phyloP scores from a whole-genome alignment of 1,140 invertebrate genomes.

The Papilio polyxenes region DNA sequence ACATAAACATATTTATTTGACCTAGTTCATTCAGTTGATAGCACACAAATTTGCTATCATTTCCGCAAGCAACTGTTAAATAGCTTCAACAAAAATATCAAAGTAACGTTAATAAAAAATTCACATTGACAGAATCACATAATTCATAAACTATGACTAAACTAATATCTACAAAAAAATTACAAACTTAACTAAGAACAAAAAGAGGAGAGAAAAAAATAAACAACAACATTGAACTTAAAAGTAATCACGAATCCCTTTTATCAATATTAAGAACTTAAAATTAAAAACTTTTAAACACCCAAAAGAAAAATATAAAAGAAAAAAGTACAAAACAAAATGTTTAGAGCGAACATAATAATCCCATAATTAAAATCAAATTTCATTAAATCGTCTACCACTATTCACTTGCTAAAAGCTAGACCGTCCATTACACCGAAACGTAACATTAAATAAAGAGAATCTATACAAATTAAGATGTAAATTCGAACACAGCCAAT shows the following conservation, averaged over 20 bases:
- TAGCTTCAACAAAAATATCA: slow-evolving; percentile 11
- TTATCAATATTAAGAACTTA: slow-evolving; percentile 17
- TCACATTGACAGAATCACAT: slow-evolving; percentile 51
- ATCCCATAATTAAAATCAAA: slow-evolving; percentile 30
- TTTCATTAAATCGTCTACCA: slow-evolving; percentile 21
- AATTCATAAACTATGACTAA: slow-evolving; percentile 50
- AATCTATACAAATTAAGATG: slow-evolving; percentile 3
- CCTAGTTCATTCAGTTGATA: not conserved
- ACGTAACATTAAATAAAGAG: not conserved
- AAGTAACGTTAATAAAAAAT: slow-evolving; percentile 40
- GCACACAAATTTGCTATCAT: slow-evolving; percentile 5
- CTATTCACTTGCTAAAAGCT: slow-evolving; percentile 25
- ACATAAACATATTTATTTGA: not conserved
- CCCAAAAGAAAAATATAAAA: slow-evolving; percentile 20
- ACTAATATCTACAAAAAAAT: slow-evolving; percentile 52
- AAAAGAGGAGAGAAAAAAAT: slow-evolving; percentile 55
- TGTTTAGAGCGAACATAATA: slow-evolving; percentile 31
- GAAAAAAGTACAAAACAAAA: slow-evolving; percentile 8
- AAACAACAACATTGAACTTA: slow-evolving; percentile 48
- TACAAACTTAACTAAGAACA: slow-evolving; percentile 68
- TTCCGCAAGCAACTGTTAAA: slow-evolving; percentile 28
- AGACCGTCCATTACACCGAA: slow-evolving; percentile 33
- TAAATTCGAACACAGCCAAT: slow-evolving; percentile 16
- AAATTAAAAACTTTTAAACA: slow-evolving; percentile 13
- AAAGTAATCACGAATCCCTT: slow-evolving; percentile 46